A percentile compares a stretch with the other conserved stretches of the same genome.
Conservation (phyloP, 2,113 vertebrate genomes). For the Junco hyemalis region DNA sequence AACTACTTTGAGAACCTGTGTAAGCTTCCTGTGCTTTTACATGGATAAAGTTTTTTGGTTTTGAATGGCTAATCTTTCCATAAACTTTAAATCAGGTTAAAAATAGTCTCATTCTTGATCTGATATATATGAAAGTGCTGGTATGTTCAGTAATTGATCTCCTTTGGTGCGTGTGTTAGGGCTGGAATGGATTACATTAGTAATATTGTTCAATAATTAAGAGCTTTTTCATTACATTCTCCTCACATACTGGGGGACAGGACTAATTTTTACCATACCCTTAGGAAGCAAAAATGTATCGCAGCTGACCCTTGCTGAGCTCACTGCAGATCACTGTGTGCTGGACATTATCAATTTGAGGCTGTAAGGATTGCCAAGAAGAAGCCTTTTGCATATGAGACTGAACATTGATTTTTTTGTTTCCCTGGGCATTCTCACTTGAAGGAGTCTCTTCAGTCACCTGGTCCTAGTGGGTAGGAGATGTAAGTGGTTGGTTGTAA, state of each 20-base stretch:
- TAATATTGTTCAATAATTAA: background rate
- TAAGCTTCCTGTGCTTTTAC: background rate
- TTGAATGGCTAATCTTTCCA: background rate
- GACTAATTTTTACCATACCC: background rate
- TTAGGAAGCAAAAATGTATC: background rate
- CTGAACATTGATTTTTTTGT: background rate
- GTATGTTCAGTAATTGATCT: background rate
- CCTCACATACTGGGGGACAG: background rate
- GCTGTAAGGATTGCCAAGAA: background rate
- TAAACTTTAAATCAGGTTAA: background rate
- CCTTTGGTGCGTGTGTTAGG: background rate
- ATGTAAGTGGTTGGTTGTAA: background rate
- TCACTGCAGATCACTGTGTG: background rate
- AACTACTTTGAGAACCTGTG: background rate
- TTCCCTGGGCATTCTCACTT: background rate
- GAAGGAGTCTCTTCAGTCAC: background rate
- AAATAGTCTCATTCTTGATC: background rate
- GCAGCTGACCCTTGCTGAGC: background rate
- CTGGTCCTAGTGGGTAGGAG: background rate
- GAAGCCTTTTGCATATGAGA: background rate
- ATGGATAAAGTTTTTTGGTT: background rate
- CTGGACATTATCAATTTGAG: background rate
- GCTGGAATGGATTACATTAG: background rate
- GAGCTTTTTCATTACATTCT: background rate
- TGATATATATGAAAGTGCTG: background rate